Percentiles rank a stretch among this genome's conserved stretches.
Evolutionary conservation across 2,888 invertebrate genomes (phyloP).

Genomic region (Heliconius ethilla): DNA sequence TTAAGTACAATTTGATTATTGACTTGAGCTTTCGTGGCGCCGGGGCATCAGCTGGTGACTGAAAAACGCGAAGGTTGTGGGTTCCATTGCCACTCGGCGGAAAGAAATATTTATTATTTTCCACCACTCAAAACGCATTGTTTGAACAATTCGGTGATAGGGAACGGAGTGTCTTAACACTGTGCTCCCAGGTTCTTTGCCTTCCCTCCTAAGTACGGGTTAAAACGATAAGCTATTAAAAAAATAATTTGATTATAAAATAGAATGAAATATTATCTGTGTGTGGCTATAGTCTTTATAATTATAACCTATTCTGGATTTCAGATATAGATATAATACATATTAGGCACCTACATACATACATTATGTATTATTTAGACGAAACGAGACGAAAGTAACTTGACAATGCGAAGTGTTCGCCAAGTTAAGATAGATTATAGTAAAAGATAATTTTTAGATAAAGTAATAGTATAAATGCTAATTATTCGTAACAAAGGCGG

Average conservation of each 20-base stretch:
- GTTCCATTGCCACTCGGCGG: background rate
- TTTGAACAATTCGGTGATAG: no score
- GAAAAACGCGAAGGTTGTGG: background rate
- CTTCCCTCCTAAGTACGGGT: no score
- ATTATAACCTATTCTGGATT: no score
- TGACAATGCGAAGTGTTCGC: background rate
- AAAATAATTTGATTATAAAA: no score
- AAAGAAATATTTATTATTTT: background rate
- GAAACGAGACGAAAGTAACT: background rate
- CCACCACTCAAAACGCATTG: no score
- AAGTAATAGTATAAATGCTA: background rate
- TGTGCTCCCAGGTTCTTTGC: no score
- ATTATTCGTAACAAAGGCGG: background rate
- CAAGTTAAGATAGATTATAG: conserved; percentile 1
- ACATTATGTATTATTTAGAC: background rate
- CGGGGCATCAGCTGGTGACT: background rate
- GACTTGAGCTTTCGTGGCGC: background rate
- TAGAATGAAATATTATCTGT: no score
- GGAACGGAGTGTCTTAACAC: no score
- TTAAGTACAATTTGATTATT: no score
- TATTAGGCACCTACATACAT: conserved; percentile 13
- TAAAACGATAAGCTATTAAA: no score
- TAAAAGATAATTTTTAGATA: background rate
- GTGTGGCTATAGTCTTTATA: no score
- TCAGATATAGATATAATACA: background rate